A percentile compares a stretch with the other conserved stretches of the same genome.
phyloP scores from a whole-genome alignment of 2,797 vertebrate species.

The Channallabes apus region DNA sequence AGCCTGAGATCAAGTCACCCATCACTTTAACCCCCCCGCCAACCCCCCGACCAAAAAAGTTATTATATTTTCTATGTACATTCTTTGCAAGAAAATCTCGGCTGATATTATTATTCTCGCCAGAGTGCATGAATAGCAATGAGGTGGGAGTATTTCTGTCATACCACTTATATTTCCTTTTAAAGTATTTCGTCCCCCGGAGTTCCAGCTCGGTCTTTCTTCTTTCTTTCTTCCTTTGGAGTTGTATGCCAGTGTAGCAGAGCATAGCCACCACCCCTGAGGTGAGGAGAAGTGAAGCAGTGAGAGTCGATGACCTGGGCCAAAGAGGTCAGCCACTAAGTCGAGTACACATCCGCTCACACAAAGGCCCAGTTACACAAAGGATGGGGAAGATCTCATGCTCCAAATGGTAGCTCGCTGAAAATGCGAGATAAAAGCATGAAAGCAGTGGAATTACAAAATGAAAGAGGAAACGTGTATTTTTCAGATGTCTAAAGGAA shows the following conservation, averaged over 20 bases:
- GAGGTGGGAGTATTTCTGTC: constrained; percentile 36
- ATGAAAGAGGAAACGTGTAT: neutral
- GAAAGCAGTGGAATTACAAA: neutral
- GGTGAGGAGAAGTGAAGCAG: constrained; percentile 65
- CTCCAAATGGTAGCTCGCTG: neutral
- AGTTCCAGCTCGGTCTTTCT: constrained; percentile 11
- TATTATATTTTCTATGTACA: constrained; percentile 22
- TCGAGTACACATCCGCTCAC: constrained; percentile 62
- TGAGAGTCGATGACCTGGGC: constrained; percentile 65
- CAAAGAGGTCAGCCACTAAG: constrained; percentile 66
- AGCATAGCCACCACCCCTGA: constrained; percentile 54
- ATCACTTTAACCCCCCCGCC: constrained; percentile 26
- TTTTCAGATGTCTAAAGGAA: neutral
- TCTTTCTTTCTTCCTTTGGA: constrained; percentile 19
- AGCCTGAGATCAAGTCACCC: constrained; percentile 34
- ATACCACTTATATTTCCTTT: constrained; percentile 15
- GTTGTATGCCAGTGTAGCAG: constrained; percentile 47
- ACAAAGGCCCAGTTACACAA: constrained; percentile 27
- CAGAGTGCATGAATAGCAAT: constrained; percentile 48
- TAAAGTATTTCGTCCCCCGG: neutral
- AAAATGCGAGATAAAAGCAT: neutral
- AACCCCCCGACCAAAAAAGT: neutral
- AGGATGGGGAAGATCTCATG: constrained; percentile 31
- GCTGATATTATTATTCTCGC: constrained; percentile 17
- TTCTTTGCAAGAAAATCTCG: constrained; percentile 33